phyloP scores from a whole-genome alignment of 1,140 invertebrate genomes.

The Achatina immaculata region DNA sequence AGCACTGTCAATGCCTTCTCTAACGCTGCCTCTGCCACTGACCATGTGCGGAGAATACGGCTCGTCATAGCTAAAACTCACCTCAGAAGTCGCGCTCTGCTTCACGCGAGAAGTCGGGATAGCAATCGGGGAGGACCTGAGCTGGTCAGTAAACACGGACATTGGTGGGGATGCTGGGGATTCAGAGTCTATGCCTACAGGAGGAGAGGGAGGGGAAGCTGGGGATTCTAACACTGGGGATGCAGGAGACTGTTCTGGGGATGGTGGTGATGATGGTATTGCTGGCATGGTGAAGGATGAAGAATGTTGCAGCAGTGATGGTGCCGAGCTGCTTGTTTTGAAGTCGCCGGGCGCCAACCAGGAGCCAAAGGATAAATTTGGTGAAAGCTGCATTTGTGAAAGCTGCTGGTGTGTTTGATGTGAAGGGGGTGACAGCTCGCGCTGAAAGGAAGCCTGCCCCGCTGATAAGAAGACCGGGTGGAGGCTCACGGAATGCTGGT shows the following conservation, averaged over 20 bases:
- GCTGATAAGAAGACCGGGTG: slow-evolving; percentile 31
- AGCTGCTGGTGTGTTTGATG: not conserved
- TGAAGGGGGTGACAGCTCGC: not conserved
- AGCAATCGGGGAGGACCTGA: slow-evolving; percentile 32
- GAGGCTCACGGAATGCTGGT: not conserved
- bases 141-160: not conserved
- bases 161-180: slow-evolving; percentile 33
- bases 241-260: slow-evolving; percentile 21
- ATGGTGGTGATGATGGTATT: slow-evolving; percentile 23
- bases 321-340: not conserved
- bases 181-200: slow-evolving; percentile 2
- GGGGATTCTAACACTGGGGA: slow-evolving; percentile 22
- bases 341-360: slow-evolving; percentile 32
- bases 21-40: not conserved
- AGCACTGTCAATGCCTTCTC: slow-evolving; percentile 29
- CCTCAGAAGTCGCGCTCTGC: slow-evolving; percentile 9
- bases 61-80: not conserved
- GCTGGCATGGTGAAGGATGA: not conserved
- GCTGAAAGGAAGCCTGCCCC: not conserved
- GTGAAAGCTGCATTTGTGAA: not conserved
- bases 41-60: not conserved
- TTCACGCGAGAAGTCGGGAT: slow-evolving; percentile 26
- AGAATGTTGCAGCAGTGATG: not conserved
- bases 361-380: slow-evolving; percentile 27
- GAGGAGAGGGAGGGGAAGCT: slow-evolving; percentile 18